These are phyloP conservation scores for Poicephalus meyeri DNA, from an alignment of 2,113 vertebrate species.

Conservation along the genomic window DNA sequence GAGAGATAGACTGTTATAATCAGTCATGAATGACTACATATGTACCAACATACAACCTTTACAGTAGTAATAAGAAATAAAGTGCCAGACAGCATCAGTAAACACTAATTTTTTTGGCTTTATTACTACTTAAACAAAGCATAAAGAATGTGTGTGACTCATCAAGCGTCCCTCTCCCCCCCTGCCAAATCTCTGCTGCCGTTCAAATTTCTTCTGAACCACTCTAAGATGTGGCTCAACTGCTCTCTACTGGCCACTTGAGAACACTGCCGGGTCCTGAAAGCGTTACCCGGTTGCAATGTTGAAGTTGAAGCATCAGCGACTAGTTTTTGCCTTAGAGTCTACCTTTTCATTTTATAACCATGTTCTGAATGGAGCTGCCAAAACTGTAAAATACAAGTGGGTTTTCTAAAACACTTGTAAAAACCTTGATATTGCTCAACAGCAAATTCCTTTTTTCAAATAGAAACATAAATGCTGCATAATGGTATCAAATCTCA, in stretches of 20 bases:
- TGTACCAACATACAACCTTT: conserved; percentile 21
- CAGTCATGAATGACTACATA: conserved; percentile 44
- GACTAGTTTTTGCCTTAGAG: not conserved
- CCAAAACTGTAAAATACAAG: not conserved
- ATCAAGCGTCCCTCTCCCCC: not conserved
- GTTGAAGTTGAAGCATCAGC: not conserved
- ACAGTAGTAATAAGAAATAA: conserved; percentile 25
- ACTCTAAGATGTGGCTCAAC: conserved; percentile 40
- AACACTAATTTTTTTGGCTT: conserved; percentile 55
- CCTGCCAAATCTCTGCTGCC: not conserved
- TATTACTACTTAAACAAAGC: conserved; percentile 60
- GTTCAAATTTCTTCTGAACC: not conserved
- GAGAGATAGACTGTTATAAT: conserved; percentile 43
- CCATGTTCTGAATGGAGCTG: not conserved
- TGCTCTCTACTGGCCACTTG: conserved; percentile 79
- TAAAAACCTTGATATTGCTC: not conserved
- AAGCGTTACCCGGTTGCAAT: not conserved
- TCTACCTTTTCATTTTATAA: not conserved
- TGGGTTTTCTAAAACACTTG: not conserved
- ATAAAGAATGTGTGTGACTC: conserved; percentile 14
- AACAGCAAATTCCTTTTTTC: not conserved
- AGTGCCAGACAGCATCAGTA: conserved; percentile 42
- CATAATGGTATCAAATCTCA: not conserved
- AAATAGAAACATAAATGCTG: not conserved
- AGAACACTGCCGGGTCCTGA: not conserved